Conservation (phyloP, 2,797 vertebrate genomes). For the Manis crassicaudata region DNA sequence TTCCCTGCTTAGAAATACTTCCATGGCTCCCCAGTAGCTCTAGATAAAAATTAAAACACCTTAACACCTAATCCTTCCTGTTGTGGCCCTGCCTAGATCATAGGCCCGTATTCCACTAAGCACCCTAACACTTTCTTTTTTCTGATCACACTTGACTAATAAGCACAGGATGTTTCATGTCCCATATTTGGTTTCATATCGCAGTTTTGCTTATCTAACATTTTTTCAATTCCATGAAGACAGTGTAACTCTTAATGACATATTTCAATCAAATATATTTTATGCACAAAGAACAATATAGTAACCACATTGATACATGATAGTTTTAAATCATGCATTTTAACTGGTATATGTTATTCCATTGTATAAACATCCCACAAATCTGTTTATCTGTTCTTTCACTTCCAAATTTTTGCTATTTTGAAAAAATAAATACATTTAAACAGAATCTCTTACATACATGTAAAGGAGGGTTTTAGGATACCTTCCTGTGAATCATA, state of each 20-base stretch:
- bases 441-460: background rate
- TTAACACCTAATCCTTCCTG: background rate
- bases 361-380: background rate
- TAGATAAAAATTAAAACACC: background rate
- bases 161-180: background rate
- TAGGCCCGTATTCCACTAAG: background rate
- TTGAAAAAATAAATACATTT: background rate
- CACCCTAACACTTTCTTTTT: background rate
- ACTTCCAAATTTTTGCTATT: background rate
- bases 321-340: background rate
- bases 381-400: background rate
- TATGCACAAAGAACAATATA: background rate
- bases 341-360: background rate
- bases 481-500: background rate
- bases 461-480: background rate
- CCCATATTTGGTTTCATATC: background rate
- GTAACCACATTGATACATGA: background rate
- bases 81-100: background rate
- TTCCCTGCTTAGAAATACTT: background rate
- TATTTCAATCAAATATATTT: slow-evolving; percentile 38
- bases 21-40: background rate
- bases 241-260: background rate
- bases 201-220: background rate
- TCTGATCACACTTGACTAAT: background rate
- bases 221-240: background rate